phyloP scores from a whole-genome alignment of 37 sponge, comb jelly and placozoan genomes.

The Bolinopsis microptera region DNA sequence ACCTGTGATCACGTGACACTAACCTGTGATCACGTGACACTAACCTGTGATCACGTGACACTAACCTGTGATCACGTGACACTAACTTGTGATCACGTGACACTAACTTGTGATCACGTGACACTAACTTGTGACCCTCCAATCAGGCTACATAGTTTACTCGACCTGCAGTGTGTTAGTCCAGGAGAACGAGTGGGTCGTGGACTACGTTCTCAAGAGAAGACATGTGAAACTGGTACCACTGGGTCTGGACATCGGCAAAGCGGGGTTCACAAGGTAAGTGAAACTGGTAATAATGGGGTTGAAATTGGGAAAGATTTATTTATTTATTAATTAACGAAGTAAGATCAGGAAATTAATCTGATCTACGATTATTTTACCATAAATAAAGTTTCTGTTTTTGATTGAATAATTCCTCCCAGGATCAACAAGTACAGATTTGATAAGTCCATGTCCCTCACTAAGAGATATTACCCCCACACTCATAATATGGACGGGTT shows the following conservation, averaged over 20 bases:
- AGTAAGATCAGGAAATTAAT: no score
- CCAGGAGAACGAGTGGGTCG: slow-evolving; percentile 95
- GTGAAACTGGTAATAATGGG: no score
- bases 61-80: no score
- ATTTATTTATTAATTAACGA: not conserved
- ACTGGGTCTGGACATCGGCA: slow-evolving; percentile 85
- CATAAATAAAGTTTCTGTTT: no score
- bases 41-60: no score
- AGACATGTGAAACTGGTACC: slow-evolving; percentile 90
- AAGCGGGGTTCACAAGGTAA: slow-evolving; percentile 78
- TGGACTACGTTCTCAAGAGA: slow-evolving; percentile 90
- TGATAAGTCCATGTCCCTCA: slow-evolving; percentile 82
- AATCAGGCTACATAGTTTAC: slow-evolving; percentile 81
- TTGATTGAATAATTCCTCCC: not conserved
- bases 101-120: no score
- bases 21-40: no score
- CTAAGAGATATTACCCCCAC: slow-evolving; percentile 91
- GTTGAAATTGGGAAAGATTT: not conserved
- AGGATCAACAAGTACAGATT: slow-evolving; percentile 77
- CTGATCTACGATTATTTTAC: no score
- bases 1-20: no score
- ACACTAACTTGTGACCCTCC: no score
- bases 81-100: no score
- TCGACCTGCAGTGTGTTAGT: slow-evolving; percentile 94
- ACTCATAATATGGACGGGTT: slow-evolving; percentile 99